phyloP scores from a whole-genome alignment of 2,888 invertebrate genomes.

The Drosophila mimica region DNA sequence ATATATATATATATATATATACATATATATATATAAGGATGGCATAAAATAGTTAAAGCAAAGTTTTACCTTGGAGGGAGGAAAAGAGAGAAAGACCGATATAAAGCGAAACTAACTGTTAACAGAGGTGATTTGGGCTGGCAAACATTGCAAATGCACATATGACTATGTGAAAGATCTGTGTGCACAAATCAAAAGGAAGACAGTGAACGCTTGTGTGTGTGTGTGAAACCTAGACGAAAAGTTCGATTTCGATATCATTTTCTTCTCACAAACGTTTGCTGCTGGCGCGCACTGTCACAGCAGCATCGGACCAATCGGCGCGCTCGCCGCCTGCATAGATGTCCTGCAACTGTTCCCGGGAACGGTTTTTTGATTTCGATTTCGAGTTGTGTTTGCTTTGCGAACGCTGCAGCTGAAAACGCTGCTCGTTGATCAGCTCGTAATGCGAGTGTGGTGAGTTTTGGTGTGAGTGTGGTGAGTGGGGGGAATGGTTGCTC shows the following conservation, averaged over 20 bases:
- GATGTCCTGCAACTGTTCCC: slow-evolving; percentile 71
- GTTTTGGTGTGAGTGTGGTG: slow-evolving; percentile 1
- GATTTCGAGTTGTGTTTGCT: slow-evolving; percentile 64
- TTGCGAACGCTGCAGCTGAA: slow-evolving; percentile 59
- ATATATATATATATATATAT: slow-evolving; percentile 26
- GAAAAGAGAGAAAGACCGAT: not conserved
- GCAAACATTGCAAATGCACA: slow-evolving; percentile 66
- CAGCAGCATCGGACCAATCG: slow-evolving; percentile 78
- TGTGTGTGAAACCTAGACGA: slow-evolving; percentile 77
- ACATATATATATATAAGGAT: slow-evolving; percentile 32
- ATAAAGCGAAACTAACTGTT: slow-evolving; percentile 21
- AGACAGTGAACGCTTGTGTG: slow-evolving; percentile 34
- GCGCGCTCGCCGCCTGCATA: slow-evolving; percentile 80
- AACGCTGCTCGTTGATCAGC: slow-evolving; percentile 83
- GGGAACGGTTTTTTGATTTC: slow-evolving; percentile 60
- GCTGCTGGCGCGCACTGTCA: slow-evolving; percentile 51
- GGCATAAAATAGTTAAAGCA: slow-evolving; percentile 70
- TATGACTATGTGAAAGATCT: slow-evolving; percentile 18
- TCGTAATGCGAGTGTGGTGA: slow-evolving; percentile 86
- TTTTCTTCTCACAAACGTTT: slow-evolving; percentile 85
- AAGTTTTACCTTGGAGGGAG: slow-evolving; percentile 23
- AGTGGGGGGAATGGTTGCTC: slow-evolving; percentile 85
- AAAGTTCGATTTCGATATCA: slow-evolving; percentile 85
- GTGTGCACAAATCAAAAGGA: slow-evolving; percentile 49
- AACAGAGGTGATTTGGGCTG: slow-evolving; percentile 52